Percentiles rank a stretch among this genome's conserved stretches.
Conservation (phyloP, 2,888 invertebrate species). For the Anaspis maculata region DNA sequence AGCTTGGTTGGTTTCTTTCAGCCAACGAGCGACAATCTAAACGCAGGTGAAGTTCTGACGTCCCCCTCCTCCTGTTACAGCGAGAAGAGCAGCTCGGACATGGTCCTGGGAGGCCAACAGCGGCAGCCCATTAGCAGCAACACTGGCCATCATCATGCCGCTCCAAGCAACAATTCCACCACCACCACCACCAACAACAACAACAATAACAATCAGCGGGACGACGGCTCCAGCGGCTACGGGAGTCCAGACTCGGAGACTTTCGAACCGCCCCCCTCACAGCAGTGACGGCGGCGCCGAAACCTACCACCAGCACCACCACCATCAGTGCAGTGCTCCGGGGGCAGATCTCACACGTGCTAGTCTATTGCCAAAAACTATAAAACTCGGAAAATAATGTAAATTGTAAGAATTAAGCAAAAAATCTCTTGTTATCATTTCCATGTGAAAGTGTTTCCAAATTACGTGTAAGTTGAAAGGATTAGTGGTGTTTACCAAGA, state of each 20-base stretch:
- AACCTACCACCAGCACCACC: constrained; percentile 10
- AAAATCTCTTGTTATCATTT: constrained; percentile 2
- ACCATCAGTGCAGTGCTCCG: constrained; percentile 13
- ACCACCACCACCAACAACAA: constrained; percentile 30
- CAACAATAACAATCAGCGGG: constrained; percentile 33
- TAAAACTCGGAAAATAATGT: no score
- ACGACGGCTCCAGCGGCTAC: constrained; percentile 72
- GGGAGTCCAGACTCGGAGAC: constrained; percentile 69
- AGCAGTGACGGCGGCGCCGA: constrained; percentile 30
- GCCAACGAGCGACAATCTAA: constrained; percentile 42
- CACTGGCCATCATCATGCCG: constrained; percentile 13
- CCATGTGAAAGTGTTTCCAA: no score
- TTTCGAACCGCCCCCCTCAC: constrained; percentile 41
- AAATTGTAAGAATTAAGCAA: no score
- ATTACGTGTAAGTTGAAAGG: no score
- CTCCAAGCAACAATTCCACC: constrained; percentile 40
- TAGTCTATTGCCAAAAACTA: constrained; percentile 18
- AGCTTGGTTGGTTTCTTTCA: constrained; percentile 36
- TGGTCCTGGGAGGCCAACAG: constrained; percentile 31
- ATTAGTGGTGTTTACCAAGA: neutral
- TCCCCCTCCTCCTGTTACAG: constrained; percentile 40
- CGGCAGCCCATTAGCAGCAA: constrained; percentile 41
- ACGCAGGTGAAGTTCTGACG: constrained; percentile 34
- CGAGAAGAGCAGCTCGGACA: constrained; percentile 38
- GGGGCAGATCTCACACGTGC: constrained; percentile 21